Evolutionary conservation across 2,113 vertebrate genomes (phyloP), one percentile per base, ranked within the genome.

Genomic region (Gorsachius goisagi): DNA sequence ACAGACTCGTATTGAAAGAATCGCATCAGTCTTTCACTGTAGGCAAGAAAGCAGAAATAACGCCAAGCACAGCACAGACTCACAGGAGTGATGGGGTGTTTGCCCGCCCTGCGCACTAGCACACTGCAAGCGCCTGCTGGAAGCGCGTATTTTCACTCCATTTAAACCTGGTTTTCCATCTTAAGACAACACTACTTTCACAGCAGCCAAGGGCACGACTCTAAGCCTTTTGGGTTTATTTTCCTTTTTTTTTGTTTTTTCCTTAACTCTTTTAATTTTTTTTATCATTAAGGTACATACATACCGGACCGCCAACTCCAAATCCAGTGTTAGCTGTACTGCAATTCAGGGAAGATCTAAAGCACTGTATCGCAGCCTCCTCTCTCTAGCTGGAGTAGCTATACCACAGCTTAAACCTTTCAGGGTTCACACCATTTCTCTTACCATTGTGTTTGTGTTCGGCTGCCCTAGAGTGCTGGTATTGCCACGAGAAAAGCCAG

Each of bases 361-460:
- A 24, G 0, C 14, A 20, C 58, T 2, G 0, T 0, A 13, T 10
- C 1, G 0, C 41, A 53, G n/a, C 9, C 32, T 27, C 39, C 56
- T 9, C 1, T 3, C 15, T 2, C 8, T 3, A 10, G 32, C 45
- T 26, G n/a, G 23, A 66, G 35, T 5, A 37, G 12, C 37, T 53
- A 11, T 1, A n/a, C 14, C 44, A 5, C 21, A 18, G 0, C 1
- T 3, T 4, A 58, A 15, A 22, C 15, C 28, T 9, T 13, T 8
- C 8, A 15, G 24, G 32, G 12, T 15, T 39, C 20, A 8, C 9
- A 22, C 18, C 14, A 8, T 7, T 13, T 19, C 1, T 15, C 98
- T 98, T 94, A 99, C 99, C 98, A 99, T 99, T n/a, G 97, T 99
- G 96, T 84, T 99, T 20, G 99, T 99, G 97, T 98, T 99, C 5